A percentile compares a stretch with the other conserved stretches of the same genome.
phyloP scores from a whole-genome alignment of 2,888 invertebrate genomes.

The Stenichneumon culpator region DNA sequence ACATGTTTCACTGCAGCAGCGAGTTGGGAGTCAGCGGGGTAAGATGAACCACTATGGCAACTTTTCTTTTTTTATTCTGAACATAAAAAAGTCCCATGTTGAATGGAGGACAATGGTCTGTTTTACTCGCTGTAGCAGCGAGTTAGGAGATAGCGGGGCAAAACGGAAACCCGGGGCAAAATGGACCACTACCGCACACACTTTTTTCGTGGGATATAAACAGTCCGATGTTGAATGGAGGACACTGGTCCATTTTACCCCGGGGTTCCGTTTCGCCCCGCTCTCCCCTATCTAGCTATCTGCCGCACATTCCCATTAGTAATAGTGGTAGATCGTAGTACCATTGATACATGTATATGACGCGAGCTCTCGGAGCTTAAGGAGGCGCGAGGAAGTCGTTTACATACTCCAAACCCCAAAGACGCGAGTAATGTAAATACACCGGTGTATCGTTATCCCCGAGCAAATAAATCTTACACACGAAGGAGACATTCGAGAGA shows the following conservation, averaged over 20 bases:
- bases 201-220: neutral
- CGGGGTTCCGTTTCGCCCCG: no score
- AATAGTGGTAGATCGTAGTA: neutral
- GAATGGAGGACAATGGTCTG: neutral
- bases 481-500: neutral
- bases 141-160: neutral
- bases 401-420: slow-evolving; percentile 55
- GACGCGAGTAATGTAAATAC: slow-evolving; percentile 59
- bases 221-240: neutral
- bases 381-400: slow-evolving; percentile 61
- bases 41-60: neutral
- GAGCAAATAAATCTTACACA: slow-evolving; percentile 33
- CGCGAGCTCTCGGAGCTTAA: slow-evolving; percentile 11
- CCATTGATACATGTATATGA: neutral
- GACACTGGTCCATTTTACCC: neutral
- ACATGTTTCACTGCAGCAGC: neutral
- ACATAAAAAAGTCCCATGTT: neutral
- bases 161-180: no score
- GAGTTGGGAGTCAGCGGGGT: neutral
- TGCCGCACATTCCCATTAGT: neutral
- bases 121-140: neutral
- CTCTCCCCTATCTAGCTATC: neutral
- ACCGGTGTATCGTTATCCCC: slow-evolving; percentile 42
- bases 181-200: neutral
- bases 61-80: neutral